A percentile compares a stretch with the other conserved stretches of the same genome.
Evolutionary conservation across 1,140 invertebrate genomes (phyloP).

Genomic region (Bombus fervidus): DNA sequence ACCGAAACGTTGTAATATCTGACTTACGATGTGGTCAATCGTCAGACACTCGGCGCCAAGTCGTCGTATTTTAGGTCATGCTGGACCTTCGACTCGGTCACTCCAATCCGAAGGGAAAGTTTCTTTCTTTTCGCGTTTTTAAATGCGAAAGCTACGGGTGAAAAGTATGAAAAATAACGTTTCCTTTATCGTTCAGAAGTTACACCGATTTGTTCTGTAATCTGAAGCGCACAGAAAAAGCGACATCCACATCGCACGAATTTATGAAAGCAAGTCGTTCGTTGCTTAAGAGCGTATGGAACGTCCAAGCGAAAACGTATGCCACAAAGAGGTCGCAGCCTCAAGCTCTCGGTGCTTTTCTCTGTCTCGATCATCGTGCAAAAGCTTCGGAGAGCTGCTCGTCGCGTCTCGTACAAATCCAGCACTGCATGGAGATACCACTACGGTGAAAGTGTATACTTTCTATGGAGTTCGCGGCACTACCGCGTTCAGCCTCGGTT

Average conservation of each 20-base stretch:
- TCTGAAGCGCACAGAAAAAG: too few species aligned
- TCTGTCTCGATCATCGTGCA: neutral
- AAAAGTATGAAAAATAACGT: too few species aligned
- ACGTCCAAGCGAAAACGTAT: too few species aligned
- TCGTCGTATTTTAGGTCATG: neutral
- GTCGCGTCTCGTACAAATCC: slow-evolving; percentile 60
- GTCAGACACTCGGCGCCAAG: neutral
- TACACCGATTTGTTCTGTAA: too few species aligned
- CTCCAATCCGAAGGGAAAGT: neutral
- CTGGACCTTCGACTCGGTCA: neutral
- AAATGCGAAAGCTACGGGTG: too few species aligned
- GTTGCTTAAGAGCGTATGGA: too few species aligned
- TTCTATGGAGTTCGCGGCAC: slow-evolving; percentile 74
- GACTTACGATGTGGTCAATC: neutral
- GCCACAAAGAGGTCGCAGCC: neutral
- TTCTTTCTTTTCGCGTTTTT: neutral
- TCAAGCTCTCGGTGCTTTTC: neutral
- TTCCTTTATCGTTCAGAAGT: too few species aligned
- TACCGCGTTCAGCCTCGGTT: slow-evolving; percentile 70
- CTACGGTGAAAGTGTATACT: slow-evolving; percentile 78
- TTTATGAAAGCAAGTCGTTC: too few species aligned
- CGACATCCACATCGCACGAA: too few species aligned
- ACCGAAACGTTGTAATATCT: slow-evolving; percentile 25
- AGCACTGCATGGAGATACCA: slow-evolving; percentile 66
- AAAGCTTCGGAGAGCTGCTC: slow-evolving; percentile 64